Evolutionary conservation across 2,113 vertebrate genomes (phyloP).

Genomic region (Zosterops pallidus): DNA sequence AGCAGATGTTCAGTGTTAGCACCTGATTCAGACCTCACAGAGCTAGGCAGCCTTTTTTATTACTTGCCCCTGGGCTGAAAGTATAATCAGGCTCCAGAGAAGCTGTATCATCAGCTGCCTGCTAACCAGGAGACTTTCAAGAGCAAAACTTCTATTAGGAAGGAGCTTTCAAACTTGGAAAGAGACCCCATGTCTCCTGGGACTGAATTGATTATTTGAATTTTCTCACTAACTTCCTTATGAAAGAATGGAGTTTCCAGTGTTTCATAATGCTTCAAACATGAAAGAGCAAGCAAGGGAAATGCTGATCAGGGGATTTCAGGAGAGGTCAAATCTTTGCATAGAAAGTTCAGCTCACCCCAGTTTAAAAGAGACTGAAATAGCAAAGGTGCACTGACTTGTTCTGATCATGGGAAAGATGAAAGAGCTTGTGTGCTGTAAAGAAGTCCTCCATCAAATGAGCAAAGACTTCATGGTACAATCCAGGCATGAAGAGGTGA

Average conservation of each 20-base stretch:
- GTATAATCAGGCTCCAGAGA: constrained; percentile 24
- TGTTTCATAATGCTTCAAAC: constrained; percentile 4
- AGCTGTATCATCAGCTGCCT: background rate
- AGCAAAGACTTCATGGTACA: background rate
- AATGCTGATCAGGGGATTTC: constrained; percentile 57
- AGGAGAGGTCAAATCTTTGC: constrained; percentile 44
- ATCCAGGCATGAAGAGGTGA: background rate
- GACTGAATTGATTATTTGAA: constrained; percentile 29
- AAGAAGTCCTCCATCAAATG: background rate
- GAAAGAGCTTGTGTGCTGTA: background rate
- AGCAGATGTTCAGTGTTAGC: constrained; percentile 58
- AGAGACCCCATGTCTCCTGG: background rate
- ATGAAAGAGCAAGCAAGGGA: background rate
- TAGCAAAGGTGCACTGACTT: background rate
- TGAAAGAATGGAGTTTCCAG: constrained; percentile 19
- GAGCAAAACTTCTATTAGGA: constrained; percentile 15
- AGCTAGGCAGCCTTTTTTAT: background rate
- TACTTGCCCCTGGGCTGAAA: constrained; percentile 9
- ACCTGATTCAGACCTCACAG: constrained; percentile 57
- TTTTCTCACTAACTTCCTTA: constrained; percentile 36
- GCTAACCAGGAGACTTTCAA: constrained; percentile 24
- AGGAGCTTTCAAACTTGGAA: constrained; percentile 26
- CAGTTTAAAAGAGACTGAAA: constrained; percentile 5
- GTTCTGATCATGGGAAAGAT: constrained; percentile 22
- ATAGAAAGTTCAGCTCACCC: constrained; percentile 35